Conservation (phyloP, 2,113 vertebrate genomes). For the Drymodes brunneopygia region DNA sequence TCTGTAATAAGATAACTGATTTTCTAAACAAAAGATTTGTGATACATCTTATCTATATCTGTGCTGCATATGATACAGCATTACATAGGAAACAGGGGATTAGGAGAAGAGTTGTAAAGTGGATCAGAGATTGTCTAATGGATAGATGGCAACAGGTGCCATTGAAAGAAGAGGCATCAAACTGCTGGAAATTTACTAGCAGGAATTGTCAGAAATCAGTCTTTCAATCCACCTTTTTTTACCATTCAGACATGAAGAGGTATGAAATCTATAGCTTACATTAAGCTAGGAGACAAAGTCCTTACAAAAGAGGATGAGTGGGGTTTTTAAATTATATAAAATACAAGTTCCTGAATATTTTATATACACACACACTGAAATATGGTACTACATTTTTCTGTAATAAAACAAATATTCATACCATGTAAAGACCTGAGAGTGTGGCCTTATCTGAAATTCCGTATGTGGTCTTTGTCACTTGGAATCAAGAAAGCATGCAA, state of each 20-base stretch:
- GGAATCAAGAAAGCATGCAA: not conserved
- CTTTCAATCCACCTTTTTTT: not conserved
- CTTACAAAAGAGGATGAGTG: not conserved
- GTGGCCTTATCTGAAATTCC: not conserved
- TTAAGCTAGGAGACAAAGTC: not conserved
- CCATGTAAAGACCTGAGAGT: not conserved
- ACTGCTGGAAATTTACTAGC: not conserved
- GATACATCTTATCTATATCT: constrained; percentile 10
- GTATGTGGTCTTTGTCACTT: not conserved
- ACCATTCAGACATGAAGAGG: not conserved
- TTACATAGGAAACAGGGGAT: constrained; percentile 30
- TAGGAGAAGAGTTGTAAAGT: constrained; percentile 44
- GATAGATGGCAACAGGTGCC: constrained; percentile 16
- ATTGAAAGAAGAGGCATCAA: not conserved
- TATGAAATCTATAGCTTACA: not conserved
- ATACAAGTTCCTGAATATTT: not conserved
- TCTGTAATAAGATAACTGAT: constrained; percentile 50
- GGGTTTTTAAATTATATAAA: not conserved
- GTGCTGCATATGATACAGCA: constrained; percentile 4
- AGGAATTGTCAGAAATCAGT: not conserved
- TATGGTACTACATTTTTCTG: not conserved
- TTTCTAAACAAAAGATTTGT: constrained; percentile 58
- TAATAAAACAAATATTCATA: not conserved
- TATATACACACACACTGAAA: not conserved
- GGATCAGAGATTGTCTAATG: constrained; percentile 32